Percentiles rank a stretch among this genome's conserved stretches.
Conservation (phyloP, 1,140 invertebrate genomes). For the Trialeurodes vaporariorum region DNA sequence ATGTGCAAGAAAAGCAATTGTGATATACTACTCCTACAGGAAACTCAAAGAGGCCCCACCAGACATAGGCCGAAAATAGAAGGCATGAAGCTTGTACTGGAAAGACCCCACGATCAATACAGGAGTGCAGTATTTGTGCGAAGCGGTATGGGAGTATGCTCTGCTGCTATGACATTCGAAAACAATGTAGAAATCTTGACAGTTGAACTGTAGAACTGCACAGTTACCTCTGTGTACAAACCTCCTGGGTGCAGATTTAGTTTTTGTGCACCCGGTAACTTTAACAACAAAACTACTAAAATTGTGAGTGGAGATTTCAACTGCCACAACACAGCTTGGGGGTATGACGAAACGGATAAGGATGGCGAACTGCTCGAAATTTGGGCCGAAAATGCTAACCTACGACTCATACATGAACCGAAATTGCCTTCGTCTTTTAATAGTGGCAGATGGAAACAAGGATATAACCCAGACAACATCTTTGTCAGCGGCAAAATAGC, state of each 20-base stretch:
- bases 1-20: too few relatives aligned
- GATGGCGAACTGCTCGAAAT: slow-evolving; percentile 7
- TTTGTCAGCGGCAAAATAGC: slow-evolving; percentile 10
- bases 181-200: slow-evolving; percentile 14
- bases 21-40: too few relatives aligned
- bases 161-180: neutral
- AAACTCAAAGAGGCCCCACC: too few relatives aligned
- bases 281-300: neutral
- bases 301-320: slow-evolving; percentile 15
- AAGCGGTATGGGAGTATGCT: neutral
- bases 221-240: slow-evolving; percentile 13
- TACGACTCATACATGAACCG: slow-evolving; percentile 10
- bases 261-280: neutral
- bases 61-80: slow-evolving; percentile 8
- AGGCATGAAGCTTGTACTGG: slow-evolving; percentile 10
- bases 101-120: slow-evolving; percentile 10
- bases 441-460: slow-evolving; percentile 8
- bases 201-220: slow-evolving; percentile 7
- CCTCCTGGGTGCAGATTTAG: neutral
- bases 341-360: slow-evolving; percentile 6
- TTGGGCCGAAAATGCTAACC: slow-evolving; percentile 9
- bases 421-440: slow-evolving; percentile 13
- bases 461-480: slow-evolving; percentile 4
- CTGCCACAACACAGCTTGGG: slow-evolving; percentile 7
- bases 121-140: slow-evolving; percentile 12